Evolutionary conservation across 2,797 vertebrate species (phyloP).

Genomic region (Pseudocheirus occidentalis): DNA sequence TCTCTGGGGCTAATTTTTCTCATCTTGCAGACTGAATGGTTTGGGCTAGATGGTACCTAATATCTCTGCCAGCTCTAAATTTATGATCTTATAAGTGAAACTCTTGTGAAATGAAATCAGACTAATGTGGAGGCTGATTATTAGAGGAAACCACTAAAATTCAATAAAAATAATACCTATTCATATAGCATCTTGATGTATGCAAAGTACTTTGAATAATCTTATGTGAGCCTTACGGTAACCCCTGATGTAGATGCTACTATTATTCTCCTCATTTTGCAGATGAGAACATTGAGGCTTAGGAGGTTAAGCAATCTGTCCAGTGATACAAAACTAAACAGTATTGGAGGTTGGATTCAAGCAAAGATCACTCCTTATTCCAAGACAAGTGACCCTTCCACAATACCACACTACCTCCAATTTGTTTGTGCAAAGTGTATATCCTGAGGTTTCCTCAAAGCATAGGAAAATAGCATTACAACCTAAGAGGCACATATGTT

Average conservation of each 20-base stretch:
- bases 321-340: neutral
- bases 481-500: neutral
- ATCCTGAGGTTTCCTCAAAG: neutral
- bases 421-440: neutral
- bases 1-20: neutral
- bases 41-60: neutral
- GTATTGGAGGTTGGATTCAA: neutral
- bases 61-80: neutral
- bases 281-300: neutral
- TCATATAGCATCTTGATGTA: neutral
- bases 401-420: neutral
- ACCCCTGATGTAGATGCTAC: neutral
- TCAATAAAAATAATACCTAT: neutral
- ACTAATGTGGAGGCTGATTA: neutral
- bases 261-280: neutral
- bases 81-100: neutral
- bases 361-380: neutral
- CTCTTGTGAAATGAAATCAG: neutral
- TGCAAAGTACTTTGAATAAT: neutral
- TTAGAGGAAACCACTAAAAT: neutral
- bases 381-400: neutral
- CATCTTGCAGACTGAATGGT: neutral
- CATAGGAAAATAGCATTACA: neutral
- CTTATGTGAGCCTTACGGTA: neutral
- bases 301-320: neutral